These are phyloP conservation scores for Drosophila tripunctata DNA, from an alignment of 2,888 invertebrate genomes.

Conservation along the genomic window DNA sequence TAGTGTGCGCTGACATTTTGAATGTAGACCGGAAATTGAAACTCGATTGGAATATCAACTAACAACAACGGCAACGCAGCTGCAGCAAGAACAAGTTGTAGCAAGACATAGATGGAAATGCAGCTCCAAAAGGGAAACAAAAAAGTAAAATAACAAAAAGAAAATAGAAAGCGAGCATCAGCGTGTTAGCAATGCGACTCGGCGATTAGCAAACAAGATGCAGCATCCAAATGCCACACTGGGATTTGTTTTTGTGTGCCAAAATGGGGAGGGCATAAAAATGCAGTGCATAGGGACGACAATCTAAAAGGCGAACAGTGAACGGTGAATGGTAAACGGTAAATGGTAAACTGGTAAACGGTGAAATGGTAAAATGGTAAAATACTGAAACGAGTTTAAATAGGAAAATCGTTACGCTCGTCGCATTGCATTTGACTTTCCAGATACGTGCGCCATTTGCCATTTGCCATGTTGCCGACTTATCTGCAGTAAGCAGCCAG, in stretches of 20 bases:
- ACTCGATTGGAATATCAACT: conserved; percentile 63
- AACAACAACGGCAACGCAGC: conserved; percentile 31
- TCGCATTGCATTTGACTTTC: conserved; percentile 38
- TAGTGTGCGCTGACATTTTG: neutral
- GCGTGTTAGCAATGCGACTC: conserved; percentile 30
- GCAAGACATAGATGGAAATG: neutral
- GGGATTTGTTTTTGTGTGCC: conserved; percentile 38
- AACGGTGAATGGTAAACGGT: conserved; percentile 15
- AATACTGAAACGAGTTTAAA: conserved; percentile 60
- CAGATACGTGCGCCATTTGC: conserved; percentile 44
- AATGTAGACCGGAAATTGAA: conserved; percentile 54
- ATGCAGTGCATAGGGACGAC: conserved; percentile 61
- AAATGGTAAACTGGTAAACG: conserved; percentile 16
- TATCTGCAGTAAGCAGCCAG: conserved; percentile 33
- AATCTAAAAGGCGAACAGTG: conserved; percentile 33
- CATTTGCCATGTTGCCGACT: conserved; percentile 4
- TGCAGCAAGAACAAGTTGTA: conserved; percentile 8
- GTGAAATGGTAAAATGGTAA: conserved; percentile 1
- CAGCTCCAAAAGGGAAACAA: conserved; percentile 3
- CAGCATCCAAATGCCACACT: conserved; percentile 41
- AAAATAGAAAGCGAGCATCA: neutral
- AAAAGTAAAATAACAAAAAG: neutral
- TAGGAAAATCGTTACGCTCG: conserved; percentile 54
- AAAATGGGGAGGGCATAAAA: conserved; percentile 45
- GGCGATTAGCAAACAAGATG: conserved; percentile 61